Evolutionary conservation across 2,113 vertebrate species (phyloP), one percentile per base, ranked within the genome.

Genomic region (Leucosticte australis): DNA sequence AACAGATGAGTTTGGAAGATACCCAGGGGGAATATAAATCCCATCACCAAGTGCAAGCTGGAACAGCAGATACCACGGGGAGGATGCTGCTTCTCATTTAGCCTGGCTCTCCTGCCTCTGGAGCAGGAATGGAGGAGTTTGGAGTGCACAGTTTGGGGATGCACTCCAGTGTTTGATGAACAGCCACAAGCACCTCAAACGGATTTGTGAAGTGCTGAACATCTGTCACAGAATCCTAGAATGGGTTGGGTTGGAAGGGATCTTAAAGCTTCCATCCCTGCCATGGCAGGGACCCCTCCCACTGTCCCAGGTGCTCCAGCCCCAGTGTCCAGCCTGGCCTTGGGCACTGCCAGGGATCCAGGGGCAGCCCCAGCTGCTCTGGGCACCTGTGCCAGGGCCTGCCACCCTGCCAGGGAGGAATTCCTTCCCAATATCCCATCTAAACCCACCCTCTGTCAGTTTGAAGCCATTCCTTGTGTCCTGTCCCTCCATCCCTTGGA

Each of bases 331-430:
- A 57, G 0, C 37, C 77, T 39, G 68, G 37, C 37, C 44, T 52
- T 7, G 77, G 52, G 0, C 52, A 60, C 15, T 81, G 4, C 60
- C 60, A 82, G 68, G 60, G 68, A 33, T 74, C 19, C 82, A 75
- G 69, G 77, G 46, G 23, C 87, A 74, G 59, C 44, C 77, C 0
- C 68, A 67, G 59, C 68, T 65, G 1, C 44, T 74, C 68, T 81
- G 68, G 67, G 35, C 6, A 73, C 3, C 65, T 55, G 47, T 63
- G 41, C 75, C 65, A 64, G 75, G 31, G 11, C 26, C 84, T 55
- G n/a, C n/a, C n/a, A n/a, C 20, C 52, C 22, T 33, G 9, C 0
- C 33, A 44, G 31, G 1, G 0, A 28, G 0, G 0, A 7, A 73
- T 64, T 71, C 0, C 9, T 27, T 3, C 35, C 21, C 4, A 15